phyloP scores from a whole-genome alignment of 1,140 invertebrate species.

The Rhopalosiphum maidis region DNA sequence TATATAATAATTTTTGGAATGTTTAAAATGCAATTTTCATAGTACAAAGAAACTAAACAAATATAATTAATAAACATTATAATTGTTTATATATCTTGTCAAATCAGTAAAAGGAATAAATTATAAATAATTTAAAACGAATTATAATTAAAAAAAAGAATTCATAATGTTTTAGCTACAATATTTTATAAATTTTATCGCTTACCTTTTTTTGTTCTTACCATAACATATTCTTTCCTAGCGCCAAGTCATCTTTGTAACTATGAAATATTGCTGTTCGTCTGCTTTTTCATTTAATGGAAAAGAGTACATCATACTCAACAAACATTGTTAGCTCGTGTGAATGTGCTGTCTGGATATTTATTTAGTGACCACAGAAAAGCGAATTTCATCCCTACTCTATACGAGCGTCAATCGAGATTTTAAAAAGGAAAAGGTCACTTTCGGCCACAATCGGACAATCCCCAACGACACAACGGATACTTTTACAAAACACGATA shows the following conservation, averaged over 20 bases:
- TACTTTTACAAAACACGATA: neutral
- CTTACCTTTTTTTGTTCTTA: too few species aligned
- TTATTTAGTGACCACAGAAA: neutral
- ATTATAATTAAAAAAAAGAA: too few species aligned
- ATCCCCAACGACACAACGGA: neutral
- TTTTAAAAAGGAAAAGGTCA: neutral
- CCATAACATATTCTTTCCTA: too few species aligned
- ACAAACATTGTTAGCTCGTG: neutral
- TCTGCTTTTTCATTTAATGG: neutral
- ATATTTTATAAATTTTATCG: too few species aligned
- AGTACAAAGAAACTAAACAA: neutral
- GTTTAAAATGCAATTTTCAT: neutral
- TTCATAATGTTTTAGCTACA: too few species aligned
- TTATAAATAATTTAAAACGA: too few species aligned
- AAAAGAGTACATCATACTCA: neutral
- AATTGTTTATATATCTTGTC: too few species aligned
- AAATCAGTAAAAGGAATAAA: too few species aligned
- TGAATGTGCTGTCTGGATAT: neutral
- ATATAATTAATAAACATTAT: neutral
- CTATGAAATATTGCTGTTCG: neutral
- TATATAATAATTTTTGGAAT: neutral
- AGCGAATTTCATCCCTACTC: neutral
- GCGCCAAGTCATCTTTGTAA: too few species aligned
- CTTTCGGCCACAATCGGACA: neutral
- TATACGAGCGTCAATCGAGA: neutral